phyloP scores from a whole-genome alignment of 2,797 vertebrate species.

The Crenuchus spilurus region DNA sequence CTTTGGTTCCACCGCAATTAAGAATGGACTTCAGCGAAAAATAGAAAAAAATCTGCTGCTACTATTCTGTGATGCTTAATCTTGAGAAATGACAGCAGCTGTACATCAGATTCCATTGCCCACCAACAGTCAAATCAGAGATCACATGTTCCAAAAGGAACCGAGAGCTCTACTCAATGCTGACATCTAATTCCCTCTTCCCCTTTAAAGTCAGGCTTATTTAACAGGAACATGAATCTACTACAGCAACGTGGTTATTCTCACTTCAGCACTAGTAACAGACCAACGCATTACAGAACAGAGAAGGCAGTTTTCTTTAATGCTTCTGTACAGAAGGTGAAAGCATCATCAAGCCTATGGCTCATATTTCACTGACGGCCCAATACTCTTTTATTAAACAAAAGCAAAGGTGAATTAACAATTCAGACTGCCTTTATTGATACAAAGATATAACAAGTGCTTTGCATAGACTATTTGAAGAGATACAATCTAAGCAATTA shows the following conservation, averaged over 20 bases:
- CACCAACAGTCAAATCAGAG: neutral
- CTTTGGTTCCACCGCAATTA: slow-evolving; percentile 22
- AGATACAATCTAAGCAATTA: no score
- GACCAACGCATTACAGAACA: neutral
- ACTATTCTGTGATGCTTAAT: slow-evolving; percentile 14
- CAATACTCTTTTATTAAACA: no score
- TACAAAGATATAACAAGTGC: no score
- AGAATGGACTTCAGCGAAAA: slow-evolving; percentile 27
- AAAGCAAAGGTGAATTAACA: no score
- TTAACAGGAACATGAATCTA: neutral
- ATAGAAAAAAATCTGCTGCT: neutral
- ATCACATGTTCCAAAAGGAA: slow-evolving; percentile 52
- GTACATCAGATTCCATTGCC: neutral
- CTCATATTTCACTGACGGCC: no score
- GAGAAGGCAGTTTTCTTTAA: neutral
- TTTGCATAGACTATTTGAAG: no score
- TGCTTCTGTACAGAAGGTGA: neutral
- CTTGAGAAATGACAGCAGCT: neutral
- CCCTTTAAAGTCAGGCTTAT: neutral
- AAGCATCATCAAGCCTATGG: no score
- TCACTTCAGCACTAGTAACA: neutral
- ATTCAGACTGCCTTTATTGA: no score
- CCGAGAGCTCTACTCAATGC: slow-evolving; percentile 50
- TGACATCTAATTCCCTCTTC: slow-evolving; percentile 42
- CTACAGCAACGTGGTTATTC: neutral